phyloP scores from a whole-genome alignment of 2,113 vertebrate species.

The Mesocricetus auratus region DNA sequence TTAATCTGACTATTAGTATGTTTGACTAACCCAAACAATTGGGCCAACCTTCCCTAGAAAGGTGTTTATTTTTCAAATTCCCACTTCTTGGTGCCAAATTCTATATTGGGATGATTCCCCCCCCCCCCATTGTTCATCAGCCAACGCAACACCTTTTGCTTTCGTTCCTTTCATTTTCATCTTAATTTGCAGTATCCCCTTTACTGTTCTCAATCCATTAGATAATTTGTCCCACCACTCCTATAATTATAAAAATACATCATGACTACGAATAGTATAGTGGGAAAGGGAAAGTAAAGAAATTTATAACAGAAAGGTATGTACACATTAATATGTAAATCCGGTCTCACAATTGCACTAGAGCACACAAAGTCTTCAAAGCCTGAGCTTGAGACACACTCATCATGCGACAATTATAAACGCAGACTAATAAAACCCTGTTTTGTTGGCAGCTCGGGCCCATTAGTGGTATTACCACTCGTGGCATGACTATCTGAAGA shows the following conservation, averaged over 20 bases:
- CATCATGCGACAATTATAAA: background rate
- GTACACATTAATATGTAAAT: background rate
- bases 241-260: conserved; percentile 10
- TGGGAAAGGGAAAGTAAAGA: conserved; percentile 15
- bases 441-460: background rate
- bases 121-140: background rate
- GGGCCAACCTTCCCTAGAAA: background rate
- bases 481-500: conserved; percentile 43
- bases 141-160: background rate
- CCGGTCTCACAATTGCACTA: background rate
- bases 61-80: conserved; percentile 19
- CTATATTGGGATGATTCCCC: background rate
- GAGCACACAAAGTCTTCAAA: background rate
- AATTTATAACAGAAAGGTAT: conserved; percentile 8
- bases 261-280: background rate
- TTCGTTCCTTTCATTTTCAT: background rate
- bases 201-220: conserved; percentile 8
- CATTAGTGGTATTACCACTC: conserved; percentile 1
- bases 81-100: background rate
- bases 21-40: background rate
- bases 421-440: conserved; percentile 10
- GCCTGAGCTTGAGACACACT: background rate
- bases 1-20: background rate
- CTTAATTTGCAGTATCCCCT: background rate
- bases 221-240: background rate